A percentile compares a stretch with the other conserved stretches of the same genome.
These are phyloP conservation scores for Parnassius apollo DNA, from an alignment of 2,888 invertebrate genomes.

Conservation along the genomic window DNA sequence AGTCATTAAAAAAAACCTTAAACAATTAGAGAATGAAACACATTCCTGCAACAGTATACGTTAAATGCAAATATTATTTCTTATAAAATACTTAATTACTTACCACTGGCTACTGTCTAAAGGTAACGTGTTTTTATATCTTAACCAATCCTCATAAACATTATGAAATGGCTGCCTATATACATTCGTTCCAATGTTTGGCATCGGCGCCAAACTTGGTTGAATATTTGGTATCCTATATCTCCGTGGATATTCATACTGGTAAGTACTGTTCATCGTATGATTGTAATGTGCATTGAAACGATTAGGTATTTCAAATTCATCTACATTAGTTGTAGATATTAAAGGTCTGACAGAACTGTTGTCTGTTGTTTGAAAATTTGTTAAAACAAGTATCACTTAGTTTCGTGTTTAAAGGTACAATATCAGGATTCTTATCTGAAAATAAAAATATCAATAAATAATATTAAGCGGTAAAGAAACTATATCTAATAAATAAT, in stretches of 20 bases:
- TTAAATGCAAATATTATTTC: constrained; percentile 1
- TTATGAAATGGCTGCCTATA: constrained; percentile 66
- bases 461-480: neutral
- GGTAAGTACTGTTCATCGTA: constrained; percentile 61
- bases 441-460: constrained; percentile 25
- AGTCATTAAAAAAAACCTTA: too few species aligned
- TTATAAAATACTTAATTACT: constrained; percentile 38
- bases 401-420: constrained; percentile 73
- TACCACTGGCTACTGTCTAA: constrained; percentile 69
- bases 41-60: too few species aligned
- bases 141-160: constrained; percentile 80
- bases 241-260: constrained; percentile 66
- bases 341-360: constrained; percentile 68
- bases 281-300: constrained; percentile 66
- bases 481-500: neutral
- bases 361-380: constrained; percentile 71
- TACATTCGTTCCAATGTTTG: constrained; percentile 55
- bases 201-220: constrained; percentile 45
- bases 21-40: too few species aligned
- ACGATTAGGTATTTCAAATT: constrained; percentile 57
- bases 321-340: constrained; percentile 60
- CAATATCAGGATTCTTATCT: constrained; percentile 78
- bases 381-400: constrained; percentile 73
- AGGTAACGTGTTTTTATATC: constrained; percentile 75
- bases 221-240: constrained; percentile 53